phyloP scores from a whole-genome alignment of 2,888 invertebrate genomes.

The Nasonovia ribisnigri region DNA sequence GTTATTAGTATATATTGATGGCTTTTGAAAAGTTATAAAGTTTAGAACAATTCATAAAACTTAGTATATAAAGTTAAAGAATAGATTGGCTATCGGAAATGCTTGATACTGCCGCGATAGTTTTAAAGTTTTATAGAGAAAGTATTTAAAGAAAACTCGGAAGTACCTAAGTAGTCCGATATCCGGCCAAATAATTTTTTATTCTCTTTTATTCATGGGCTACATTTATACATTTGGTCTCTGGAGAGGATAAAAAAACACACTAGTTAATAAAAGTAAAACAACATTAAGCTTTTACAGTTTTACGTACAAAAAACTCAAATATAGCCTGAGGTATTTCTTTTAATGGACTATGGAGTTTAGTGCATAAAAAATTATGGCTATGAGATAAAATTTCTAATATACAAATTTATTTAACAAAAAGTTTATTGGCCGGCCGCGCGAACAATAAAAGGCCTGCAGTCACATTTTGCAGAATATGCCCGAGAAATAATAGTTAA shows the following conservation, averaged over 20 bases:
- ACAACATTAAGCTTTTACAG: slow-evolving; percentile 49
- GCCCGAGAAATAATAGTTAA: not conserved
- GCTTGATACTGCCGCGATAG: not conserved
- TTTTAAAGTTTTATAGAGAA: slow-evolving; percentile 24
- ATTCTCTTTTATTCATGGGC: slow-evolving; percentile 43
- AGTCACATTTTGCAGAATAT: not conserved
- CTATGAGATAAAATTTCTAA: slow-evolving; percentile 44
- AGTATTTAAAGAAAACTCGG: slow-evolving; percentile 34
- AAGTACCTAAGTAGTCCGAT: not conserved
- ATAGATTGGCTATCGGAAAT: slow-evolving; percentile 27
- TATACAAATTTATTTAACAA: slow-evolving; percentile 23
- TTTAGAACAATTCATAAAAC: slow-evolving; percentile 44
- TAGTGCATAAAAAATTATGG: slow-evolving; percentile 36
- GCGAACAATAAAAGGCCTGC: not conserved
- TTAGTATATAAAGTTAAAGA: not conserved
- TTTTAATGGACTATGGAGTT: slow-evolving; percentile 48
- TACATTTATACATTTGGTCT: slow-evolving; percentile 42
- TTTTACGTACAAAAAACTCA: not conserved
- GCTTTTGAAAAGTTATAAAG: slow-evolving; percentile 41
- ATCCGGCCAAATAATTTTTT: slow-evolving; percentile 27
- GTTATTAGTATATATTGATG: not conserved
- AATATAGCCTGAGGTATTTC: slow-evolving; percentile 24
- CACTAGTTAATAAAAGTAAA: slow-evolving; percentile 46
- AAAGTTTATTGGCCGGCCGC: not conserved
- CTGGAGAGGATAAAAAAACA: slow-evolving; percentile 23